phyloP scores from a whole-genome alignment of 2,797 vertebrate genomes.

The Trachops cirrhosus region DNA sequence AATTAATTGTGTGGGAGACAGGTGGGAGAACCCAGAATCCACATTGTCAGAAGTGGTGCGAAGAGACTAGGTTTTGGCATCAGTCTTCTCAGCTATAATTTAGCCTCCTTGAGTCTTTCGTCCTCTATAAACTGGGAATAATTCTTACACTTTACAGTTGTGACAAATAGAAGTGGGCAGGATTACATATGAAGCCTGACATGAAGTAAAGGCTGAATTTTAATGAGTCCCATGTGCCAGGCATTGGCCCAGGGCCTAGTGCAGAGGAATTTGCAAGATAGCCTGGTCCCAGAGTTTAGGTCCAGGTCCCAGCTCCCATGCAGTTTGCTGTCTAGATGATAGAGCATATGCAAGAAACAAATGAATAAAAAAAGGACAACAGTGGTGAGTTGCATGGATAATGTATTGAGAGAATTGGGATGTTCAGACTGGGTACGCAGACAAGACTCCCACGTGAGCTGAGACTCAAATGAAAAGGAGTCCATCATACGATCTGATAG shows the following conservation, averaged over 20 bases:
- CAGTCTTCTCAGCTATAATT: background rate
- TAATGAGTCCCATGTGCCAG: background rate
- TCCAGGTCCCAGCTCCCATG: background rate
- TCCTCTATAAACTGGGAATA: background rate
- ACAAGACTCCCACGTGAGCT: background rate
- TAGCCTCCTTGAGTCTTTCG: background rate
- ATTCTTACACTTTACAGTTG: background rate
- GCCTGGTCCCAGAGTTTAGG: background rate
- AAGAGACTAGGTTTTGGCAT: background rate
- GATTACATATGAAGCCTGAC: background rate
- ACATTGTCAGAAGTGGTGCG: background rate
- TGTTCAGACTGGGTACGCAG: background rate
- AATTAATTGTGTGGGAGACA: background rate
- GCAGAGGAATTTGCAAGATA: background rate
- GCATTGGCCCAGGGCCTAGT: background rate
- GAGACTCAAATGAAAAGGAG: background rate
- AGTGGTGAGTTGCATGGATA: background rate
- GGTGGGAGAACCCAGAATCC: background rate
- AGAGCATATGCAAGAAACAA: background rate
- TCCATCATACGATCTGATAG: background rate
- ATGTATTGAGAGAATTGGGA: background rate
- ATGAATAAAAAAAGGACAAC: background rate
- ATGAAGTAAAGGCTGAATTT: background rate
- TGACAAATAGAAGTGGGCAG: background rate
- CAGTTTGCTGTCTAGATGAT: background rate